Evolutionary conservation across 1,140 invertebrate species (phyloP).

Genomic region (Brachionus sp.): DNA sequence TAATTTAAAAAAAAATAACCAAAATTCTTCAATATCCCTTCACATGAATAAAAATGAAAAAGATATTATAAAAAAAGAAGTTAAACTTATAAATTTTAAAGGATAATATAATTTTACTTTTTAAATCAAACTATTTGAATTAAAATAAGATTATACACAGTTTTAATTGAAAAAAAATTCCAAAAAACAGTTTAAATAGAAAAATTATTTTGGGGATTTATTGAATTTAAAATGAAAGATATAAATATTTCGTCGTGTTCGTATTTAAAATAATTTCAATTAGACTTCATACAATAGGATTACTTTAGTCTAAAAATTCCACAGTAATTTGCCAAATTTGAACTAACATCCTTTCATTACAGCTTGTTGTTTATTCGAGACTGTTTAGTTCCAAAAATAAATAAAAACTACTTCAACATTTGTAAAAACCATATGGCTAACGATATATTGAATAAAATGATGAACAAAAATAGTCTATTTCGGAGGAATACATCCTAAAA

Average conservation of each 20-base stretch:
- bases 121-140: not conserved
- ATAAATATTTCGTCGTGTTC: not conserved
- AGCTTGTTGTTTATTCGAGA: too few relatives aligned
- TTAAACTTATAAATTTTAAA: not conserved
- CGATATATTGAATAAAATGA: constrained; percentile 45
- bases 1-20: not conserved
- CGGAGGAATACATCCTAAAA: constrained; percentile 39
- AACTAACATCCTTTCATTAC: not conserved
- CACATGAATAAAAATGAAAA: constrained; percentile 5
- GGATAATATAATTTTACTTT: not conserved
- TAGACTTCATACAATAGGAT: not conserved
- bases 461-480: constrained; percentile 38
- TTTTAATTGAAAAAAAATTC: not conserved
- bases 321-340: not conserved
- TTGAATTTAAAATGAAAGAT: not conserved
- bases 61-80: not conserved
- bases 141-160: not conserved
- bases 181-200: not conserved
- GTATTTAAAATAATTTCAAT: not conserved
- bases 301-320: not conserved
- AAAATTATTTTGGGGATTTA: not conserved
- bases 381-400: not conserved
- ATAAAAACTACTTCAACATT: constrained; percentile 39
- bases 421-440: constrained; percentile 45
- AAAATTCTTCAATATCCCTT: not conserved